Conservation (phyloP, 2,888 invertebrate genomes). For the Bugula neritina region DNA sequence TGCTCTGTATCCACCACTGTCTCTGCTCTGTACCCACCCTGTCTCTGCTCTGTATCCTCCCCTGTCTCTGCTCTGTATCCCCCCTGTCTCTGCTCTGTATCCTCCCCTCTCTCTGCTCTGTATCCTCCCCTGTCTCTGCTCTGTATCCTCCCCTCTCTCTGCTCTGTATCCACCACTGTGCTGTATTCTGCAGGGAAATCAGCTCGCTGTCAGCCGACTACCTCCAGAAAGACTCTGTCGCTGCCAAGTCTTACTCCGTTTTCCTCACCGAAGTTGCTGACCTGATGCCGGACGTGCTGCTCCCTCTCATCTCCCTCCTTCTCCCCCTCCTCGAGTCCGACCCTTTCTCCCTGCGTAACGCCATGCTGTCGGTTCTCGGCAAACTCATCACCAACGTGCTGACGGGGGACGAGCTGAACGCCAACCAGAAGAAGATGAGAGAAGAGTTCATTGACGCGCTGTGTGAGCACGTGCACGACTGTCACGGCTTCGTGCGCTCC, state of each 20-base stretch:
- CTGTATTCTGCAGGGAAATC: constrained; percentile 54
- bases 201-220: constrained; percentile 64
- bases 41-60: neutral
- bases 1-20: neutral
- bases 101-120: neutral
- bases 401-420: constrained; percentile 66
- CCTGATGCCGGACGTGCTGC: constrained; percentile 60
- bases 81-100: neutral
- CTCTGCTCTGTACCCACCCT: neutral
- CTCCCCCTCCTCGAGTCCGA: constrained; percentile 60
- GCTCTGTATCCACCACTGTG: neutral
- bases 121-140: neutral
- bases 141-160: neutral
- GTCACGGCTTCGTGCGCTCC: constrained; percentile 72
- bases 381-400: constrained; percentile 68
- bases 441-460: constrained; percentile 75
- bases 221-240: constrained; percentile 55
- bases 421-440: constrained; percentile 64
- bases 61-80: neutral
- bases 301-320: constrained; percentile 61
- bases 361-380: constrained; percentile 75
- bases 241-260: constrained; percentile 54
- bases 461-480: constrained; percentile 73
- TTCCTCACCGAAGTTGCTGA: constrained; percentile 65
- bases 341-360: constrained; percentile 66